phyloP scores from a whole-genome alignment of 2,888 invertebrate species.

The Eupithecia subfuscata region DNA sequence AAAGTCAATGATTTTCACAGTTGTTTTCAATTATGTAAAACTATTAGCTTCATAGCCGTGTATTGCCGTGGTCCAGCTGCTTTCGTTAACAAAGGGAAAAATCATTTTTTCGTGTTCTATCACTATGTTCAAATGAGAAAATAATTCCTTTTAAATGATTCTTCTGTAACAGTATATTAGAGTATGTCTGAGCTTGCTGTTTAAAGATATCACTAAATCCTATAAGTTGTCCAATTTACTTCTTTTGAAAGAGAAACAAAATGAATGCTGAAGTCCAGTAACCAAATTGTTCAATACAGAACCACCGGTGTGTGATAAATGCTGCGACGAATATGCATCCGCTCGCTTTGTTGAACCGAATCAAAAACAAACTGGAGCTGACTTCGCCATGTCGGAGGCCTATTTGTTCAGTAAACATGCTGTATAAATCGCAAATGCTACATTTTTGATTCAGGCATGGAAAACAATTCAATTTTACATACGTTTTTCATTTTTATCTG shows the following conservation, averaged over 20 bases:
- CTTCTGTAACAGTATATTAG: background rate
- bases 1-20: too few relatives aligned
- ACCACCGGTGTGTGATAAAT: slow-evolving; percentile 69
- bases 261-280: slow-evolving; percentile 3
- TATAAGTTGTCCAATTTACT: background rate
- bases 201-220: background rate
- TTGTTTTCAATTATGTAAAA: too few relatives aligned
- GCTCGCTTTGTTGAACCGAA: slow-evolving; percentile 70
- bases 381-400: slow-evolving; percentile 53
- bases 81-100: background rate
- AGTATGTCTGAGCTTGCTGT: background rate
- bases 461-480: slow-evolving; percentile 20
- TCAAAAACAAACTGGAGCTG: slow-evolving; percentile 69
- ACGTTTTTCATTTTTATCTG: background rate
- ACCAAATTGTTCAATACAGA: slow-evolving; percentile 34
- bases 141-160: background rate
- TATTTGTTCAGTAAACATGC: slow-evolving; percentile 36
- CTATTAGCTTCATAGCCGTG: too few relatives aligned
- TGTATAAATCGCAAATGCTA: slow-evolving; percentile 34
- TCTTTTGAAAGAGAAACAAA: background rate
- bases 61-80: too few relatives aligned
- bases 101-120: background rate
- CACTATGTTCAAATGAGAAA: background rate
- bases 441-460: slow-evolving; percentile 25
- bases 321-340: slow-evolving; percentile 58